Percentiles rank a stretch among this genome's conserved stretches.
Evolutionary conservation across 2,113 vertebrate species (phyloP).

Genomic region (Synchiropus splendidus): DNA sequence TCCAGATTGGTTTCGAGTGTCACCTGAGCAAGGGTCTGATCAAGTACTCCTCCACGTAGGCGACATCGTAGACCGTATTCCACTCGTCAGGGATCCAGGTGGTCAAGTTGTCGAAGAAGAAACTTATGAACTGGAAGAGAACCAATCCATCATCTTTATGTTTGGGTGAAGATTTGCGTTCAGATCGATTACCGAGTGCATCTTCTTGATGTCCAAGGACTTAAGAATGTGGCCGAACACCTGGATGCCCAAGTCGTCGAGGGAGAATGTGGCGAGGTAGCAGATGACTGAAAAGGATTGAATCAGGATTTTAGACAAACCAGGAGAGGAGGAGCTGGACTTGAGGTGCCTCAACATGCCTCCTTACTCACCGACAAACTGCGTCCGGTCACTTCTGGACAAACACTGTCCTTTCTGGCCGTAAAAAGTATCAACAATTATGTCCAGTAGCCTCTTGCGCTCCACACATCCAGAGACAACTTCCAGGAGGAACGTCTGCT

Average conservation of each 20-base stretch:
- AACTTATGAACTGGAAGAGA: conserved; percentile 77
- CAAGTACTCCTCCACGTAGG: conserved; percentile 73
- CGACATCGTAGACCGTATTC: conserved; percentile 73
- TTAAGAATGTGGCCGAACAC: conserved; percentile 72
- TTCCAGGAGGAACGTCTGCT: conserved; percentile 69
- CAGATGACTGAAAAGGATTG: conserved; percentile 73
- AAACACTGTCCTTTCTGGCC: conserved; percentile 56
- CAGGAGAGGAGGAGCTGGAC: background rate
- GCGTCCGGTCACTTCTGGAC: conserved; percentile 61
- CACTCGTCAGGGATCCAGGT: conserved; percentile 83
- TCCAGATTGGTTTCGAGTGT: conserved; percentile 11
- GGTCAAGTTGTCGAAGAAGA: conserved; percentile 78
- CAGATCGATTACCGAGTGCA: conserved; percentile 62
- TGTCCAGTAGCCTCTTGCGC: conserved; percentile 69
- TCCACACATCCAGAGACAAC: conserved; percentile 77
- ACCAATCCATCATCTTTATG: too few relatives aligned
- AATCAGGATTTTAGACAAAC: too few relatives aligned
- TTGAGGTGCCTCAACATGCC: too few relatives aligned
- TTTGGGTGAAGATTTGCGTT: background rate
- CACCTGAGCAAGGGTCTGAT: conserved; percentile 75
- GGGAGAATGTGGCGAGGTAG: conserved; percentile 77
- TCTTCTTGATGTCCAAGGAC: conserved; percentile 71
- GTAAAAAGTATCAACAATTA: conserved; percentile 77
- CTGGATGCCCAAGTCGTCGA: conserved; percentile 76
- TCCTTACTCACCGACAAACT: conserved; percentile 70